phyloP scores from a whole-genome alignment of 2,797 vertebrate genomes.

The Silurus lanzhouensis region DNA sequence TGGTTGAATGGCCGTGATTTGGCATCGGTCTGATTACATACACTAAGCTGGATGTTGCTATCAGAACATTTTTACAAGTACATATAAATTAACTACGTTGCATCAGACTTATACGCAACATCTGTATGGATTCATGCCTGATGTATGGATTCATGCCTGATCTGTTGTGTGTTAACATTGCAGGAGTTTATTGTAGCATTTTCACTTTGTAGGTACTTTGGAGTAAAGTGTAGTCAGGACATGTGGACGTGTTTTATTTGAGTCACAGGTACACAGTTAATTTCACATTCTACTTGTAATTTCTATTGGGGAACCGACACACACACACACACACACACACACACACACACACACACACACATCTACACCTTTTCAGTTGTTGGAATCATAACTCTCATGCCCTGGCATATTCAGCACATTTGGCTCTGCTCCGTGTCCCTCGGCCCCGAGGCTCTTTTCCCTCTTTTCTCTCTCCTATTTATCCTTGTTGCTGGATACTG shows the following conservation, averaged over 20 bases:
- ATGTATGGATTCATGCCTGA: background rate
- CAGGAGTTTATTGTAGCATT: background rate
- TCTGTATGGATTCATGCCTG: background rate
- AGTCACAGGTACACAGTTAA: background rate
- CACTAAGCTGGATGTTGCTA: background rate
- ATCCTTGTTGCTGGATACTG: too few relatives aligned
- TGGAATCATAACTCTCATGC: too few relatives aligned
- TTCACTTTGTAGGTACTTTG: background rate
- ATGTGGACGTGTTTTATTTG: background rate
- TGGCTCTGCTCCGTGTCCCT: too few relatives aligned
- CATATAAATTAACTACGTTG: background rate
- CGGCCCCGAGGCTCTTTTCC: too few relatives aligned
- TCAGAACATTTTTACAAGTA: background rate
- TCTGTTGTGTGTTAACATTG: background rate
- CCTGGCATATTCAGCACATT: too few relatives aligned
- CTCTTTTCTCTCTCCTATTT: too few relatives aligned
- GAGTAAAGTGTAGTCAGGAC: background rate
- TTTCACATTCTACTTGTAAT: too few relatives aligned
- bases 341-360: too few relatives aligned
- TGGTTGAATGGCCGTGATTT: background rate
- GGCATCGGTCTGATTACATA: background rate
- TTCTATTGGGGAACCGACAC: too few relatives aligned
- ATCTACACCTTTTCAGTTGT: too few relatives aligned
- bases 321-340: too few relatives aligned
- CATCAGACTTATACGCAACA: background rate